A percentile compares a stretch with the other conserved stretches of the same genome.
Conservation (phyloP, 2,797 vertebrate genomes). For the Oophaga sylvatica region DNA sequence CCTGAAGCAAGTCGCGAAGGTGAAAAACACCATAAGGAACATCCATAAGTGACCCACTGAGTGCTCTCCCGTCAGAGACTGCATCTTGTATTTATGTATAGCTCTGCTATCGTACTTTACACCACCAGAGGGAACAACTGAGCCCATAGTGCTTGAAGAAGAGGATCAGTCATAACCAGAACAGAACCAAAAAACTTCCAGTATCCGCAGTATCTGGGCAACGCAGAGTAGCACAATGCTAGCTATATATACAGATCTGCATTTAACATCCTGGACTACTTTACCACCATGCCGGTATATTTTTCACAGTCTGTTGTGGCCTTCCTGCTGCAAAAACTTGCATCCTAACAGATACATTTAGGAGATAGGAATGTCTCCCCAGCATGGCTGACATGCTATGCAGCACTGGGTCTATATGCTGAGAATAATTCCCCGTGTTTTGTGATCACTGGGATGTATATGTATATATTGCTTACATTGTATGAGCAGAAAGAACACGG, state of each 20-base stretch:
- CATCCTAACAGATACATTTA: neutral
- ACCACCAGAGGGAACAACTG: conserved; percentile 21
- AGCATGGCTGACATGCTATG: conserved; percentile 20
- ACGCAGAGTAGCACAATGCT: neutral
- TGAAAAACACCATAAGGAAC: neutral
- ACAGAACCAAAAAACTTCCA: neutral
- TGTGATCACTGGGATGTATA: neutral
- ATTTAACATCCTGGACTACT: conserved; percentile 16
- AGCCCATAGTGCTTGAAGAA: conserved; percentile 17
- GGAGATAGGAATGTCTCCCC: conserved; percentile 4
- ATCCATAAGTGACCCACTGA: neutral
- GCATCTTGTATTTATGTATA: neutral
- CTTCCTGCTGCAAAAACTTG: neutral
- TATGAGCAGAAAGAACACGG: no score
- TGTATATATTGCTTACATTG: neutral
- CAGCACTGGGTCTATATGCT: neutral
- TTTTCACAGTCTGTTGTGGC: neutral
- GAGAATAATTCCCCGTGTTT: neutral
- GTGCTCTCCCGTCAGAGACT: conserved; percentile 6
- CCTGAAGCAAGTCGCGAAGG: neutral
- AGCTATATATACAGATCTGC: conserved; percentile 7
- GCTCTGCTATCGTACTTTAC: conserved; percentile 12
- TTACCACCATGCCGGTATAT: neutral
- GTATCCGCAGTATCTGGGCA: neutral
- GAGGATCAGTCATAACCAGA: neutral